Evolutionary conservation across 2,888 invertebrate genomes (phyloP).

Genomic region (Lumbricus terrestris): DNA sequence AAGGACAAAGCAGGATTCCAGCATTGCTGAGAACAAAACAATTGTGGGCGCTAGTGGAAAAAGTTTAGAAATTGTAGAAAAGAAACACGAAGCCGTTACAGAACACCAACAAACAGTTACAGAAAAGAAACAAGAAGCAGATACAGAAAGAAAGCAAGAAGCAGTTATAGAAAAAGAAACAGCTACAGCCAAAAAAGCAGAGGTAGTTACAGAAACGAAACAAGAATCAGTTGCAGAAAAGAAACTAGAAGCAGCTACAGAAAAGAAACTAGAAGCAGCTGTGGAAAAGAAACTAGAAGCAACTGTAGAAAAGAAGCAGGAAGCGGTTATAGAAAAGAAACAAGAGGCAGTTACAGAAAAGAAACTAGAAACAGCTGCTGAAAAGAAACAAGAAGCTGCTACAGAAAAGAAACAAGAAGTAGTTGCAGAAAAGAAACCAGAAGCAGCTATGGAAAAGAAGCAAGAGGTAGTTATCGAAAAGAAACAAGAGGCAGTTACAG

Average conservation of each 20-base stretch:
- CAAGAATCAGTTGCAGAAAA: not conserved
- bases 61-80: conserved; percentile 62
- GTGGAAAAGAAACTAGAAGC: too few relatives aligned
- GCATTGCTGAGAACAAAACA: conserved; percentile 56
- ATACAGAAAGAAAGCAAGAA: conserved; percentile 11
- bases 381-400: conserved; percentile 14
- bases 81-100: conserved; percentile 7
- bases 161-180: not conserved
- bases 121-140: conserved; percentile 17
- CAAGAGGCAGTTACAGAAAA: not conserved
- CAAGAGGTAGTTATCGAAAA: not conserved
- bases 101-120: conserved; percentile 9
- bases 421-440: not conserved
- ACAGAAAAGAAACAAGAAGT: not conserved
- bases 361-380: not conserved
- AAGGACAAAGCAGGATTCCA: conserved; percentile 10
- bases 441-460: not conserved
- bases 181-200: not conserved
- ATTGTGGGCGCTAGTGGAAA: not conserved
- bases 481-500: conserved; percentile 14
- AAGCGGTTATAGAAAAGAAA: conserved; percentile 15
- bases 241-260: not conserved
- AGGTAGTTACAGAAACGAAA: not conserved
- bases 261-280: not conserved
- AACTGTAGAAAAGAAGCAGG: not conserved